Conservation (phyloP, 2,888 invertebrate species). For the Aethes cnicana region DNA sequence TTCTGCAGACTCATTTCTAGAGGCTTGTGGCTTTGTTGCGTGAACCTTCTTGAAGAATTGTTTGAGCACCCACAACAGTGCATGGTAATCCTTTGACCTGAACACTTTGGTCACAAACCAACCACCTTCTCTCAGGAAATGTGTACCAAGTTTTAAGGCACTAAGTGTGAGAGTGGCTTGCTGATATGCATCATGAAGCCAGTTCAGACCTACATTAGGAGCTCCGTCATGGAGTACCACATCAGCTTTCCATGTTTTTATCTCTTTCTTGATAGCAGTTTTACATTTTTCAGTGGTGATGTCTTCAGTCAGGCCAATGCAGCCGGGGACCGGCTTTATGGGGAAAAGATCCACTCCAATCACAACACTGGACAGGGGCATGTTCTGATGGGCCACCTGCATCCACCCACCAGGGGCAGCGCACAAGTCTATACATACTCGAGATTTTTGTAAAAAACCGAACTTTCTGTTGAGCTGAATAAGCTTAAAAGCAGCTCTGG, state of each 20-base stretch:
- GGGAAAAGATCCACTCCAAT: constrained; percentile 98
- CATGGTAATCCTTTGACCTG: constrained; percentile 98
- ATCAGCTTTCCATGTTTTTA: constrained; percentile 98
- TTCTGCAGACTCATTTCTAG: constrained; percentile 98
- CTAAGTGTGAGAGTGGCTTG: constrained; percentile 95
- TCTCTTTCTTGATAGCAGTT: constrained; percentile 89
- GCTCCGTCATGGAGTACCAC: constrained; percentile 98
- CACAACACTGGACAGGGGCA: constrained; percentile 97
- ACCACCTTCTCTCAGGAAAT: constrained; percentile 94
- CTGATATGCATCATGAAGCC: constrained; percentile 98
- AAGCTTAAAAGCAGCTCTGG: constrained; percentile 99
- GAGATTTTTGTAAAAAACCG: constrained; percentile 96
- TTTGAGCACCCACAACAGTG: constrained; percentile 96
- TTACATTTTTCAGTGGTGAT: constrained; percentile 98
- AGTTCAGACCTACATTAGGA: constrained; percentile 98
- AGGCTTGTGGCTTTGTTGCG: constrained; percentile 99
- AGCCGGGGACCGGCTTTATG: constrained; percentile 93
- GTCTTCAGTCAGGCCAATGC: constrained; percentile 94
- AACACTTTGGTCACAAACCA: constrained; percentile 99
- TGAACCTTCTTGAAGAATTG: constrained; percentile 98
- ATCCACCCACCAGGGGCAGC: constrained; percentile 99
- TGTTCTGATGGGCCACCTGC: constrained; percentile 98
- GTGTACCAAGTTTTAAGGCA: constrained; percentile 94
- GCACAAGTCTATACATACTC: constrained; percentile 98
- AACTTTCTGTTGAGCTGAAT: constrained; percentile 98